A percentile compares a stretch with the other conserved stretches of the same genome.
These are phyloP conservation scores for Tokudaia muenninki DNA, from an alignment of 2,797 vertebrate species.

Conservation along the genomic window DNA sequence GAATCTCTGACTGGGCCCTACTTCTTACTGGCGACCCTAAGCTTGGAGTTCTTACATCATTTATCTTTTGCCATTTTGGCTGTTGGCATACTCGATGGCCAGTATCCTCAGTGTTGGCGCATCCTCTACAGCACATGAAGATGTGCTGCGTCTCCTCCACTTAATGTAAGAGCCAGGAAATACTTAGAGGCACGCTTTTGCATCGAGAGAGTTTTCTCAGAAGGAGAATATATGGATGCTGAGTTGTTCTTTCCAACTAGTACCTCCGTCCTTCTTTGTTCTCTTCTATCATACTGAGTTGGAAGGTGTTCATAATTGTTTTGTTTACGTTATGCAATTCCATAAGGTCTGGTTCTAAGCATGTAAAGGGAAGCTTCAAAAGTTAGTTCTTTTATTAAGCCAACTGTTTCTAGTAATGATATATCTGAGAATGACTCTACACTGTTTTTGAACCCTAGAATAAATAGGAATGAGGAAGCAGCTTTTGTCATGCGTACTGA, in stretches of 20 bases:
- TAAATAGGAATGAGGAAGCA: slow-evolving; percentile 28
- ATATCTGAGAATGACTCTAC: neutral
- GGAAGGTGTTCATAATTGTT: neutral
- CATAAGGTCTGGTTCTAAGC: neutral
- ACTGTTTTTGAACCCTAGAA: neutral
- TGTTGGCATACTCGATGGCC: accelerated
- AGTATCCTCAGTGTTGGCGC: accelerated
- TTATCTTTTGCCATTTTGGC: neutral
- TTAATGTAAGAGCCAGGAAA: neutral
- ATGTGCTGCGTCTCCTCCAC: neutral
- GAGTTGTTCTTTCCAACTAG: neutral
- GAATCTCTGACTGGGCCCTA: neutral
- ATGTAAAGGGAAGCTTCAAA: neutral
- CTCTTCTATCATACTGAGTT: neutral
- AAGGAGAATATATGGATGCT: neutral
- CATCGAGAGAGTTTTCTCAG: neutral
- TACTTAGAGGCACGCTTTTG: neutral
- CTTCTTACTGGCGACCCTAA: neutral
- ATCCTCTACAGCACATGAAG: neutral
- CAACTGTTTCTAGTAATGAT: neutral
- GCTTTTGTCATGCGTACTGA: neutral
- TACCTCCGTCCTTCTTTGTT: neutral
- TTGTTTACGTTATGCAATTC: neutral
- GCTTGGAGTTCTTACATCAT: neutral
- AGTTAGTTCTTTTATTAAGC: neutral